phyloP scores from a whole-genome alignment of 2,113 vertebrate genomes.

The Chamaea fasciata region DNA sequence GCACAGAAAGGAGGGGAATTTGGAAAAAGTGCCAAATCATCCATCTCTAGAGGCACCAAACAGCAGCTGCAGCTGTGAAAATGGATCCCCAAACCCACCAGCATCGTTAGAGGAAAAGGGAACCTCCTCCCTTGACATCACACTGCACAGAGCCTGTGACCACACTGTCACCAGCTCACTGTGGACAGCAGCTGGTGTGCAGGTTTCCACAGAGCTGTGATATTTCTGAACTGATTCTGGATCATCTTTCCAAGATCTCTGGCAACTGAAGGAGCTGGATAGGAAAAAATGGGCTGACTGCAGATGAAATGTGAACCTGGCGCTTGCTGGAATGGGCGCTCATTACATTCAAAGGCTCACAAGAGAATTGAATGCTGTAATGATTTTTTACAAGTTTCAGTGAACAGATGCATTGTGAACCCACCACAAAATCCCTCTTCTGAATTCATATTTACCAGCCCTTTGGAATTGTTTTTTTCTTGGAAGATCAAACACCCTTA shows the following conservation, averaged over 20 bases:
- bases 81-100: neutral
- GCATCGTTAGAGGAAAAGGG: neutral
- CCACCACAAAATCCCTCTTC: neutral
- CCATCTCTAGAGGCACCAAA: neutral
- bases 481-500: conserved; percentile 7
- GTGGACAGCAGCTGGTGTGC: neutral
- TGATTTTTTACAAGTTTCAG: neutral
- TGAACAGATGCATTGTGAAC: neutral
- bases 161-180: neutral
- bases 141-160: neutral
- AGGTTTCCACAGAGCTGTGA: neutral
- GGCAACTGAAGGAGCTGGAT: neutral
- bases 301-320: neutral
- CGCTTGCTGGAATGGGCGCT: neutral
- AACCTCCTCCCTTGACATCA: neutral
- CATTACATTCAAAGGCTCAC: neutral
- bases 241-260: neutral
- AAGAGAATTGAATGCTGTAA: neutral
- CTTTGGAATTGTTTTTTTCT: neutral
- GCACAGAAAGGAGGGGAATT: neutral
- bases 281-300: neutral
- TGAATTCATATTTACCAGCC: neutral
- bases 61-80: neutral
- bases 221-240: neutral
- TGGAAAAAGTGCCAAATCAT: neutral